Percentiles rank a stretch among this genome's conserved stretches.
These are phyloP conservation scores for Corythaixoides concolor DNA, from an alignment of 2,113 vertebrate genomes.

Conservation along the genomic window DNA sequence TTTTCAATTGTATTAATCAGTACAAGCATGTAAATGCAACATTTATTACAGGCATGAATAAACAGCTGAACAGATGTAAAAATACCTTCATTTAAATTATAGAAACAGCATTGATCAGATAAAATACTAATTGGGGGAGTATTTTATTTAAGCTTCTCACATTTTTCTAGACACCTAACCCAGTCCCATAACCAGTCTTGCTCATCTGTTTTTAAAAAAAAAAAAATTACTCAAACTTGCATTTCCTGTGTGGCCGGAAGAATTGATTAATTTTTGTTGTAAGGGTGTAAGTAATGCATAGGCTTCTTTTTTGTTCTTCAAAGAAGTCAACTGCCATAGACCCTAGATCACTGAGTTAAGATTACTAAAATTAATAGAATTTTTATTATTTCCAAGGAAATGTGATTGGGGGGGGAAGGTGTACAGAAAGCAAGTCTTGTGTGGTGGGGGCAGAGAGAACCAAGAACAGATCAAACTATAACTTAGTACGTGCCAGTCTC, in stretches of 20 bases:
- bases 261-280: not conserved
- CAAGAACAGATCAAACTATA: not conserved
- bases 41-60: not conserved
- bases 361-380: not conserved
- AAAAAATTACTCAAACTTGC: not conserved
- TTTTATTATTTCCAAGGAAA: not conserved
- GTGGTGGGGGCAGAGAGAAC: not conserved
- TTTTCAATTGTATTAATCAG: not conserved
- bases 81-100: slow-evolving; percentile 2
- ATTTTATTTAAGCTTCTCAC: not conserved
- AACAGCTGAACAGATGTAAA: not conserved
- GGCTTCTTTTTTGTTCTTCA: not conserved
- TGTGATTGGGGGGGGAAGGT: not conserved
- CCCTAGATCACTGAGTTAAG: not conserved
- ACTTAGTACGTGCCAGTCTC: not conserved
- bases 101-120: not conserved
- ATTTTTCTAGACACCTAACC: not conserved
- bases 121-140: not conserved
- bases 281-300: not conserved
- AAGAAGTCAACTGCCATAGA: not conserved
- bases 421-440: not conserved
- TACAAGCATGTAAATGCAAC: not conserved
- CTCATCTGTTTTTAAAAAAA: not conserved
- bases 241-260: not conserved
- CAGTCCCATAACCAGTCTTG: not conserved